These are phyloP conservation scores for Heliconius ethilla DNA, from an alignment of 2,888 invertebrate genomes.

Conservation along the genomic window DNA sequence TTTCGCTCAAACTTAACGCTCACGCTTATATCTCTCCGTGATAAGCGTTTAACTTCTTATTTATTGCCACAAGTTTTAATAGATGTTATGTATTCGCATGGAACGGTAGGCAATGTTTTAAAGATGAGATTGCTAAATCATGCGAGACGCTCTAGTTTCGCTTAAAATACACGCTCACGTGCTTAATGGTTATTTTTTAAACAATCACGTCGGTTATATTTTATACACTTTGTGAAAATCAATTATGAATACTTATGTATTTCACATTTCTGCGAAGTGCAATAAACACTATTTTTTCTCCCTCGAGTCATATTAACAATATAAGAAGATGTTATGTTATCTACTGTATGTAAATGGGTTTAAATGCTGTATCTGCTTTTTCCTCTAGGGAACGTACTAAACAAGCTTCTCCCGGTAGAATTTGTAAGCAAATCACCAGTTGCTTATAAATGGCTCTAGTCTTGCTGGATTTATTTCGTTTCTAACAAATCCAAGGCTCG, in stretches of 20 bases:
- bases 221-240: neutral
- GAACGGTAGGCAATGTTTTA: slow-evolving; percentile 43
- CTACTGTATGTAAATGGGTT: slow-evolving; percentile 23
- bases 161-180: slow-evolving; percentile 1
- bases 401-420: slow-evolving; percentile 61
- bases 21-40: slow-evolving; percentile 41
- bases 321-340: slow-evolving; percentile 14
- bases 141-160: slow-evolving; percentile 40
- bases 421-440: slow-evolving; percentile 73
- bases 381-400: slow-evolving; percentile 56
- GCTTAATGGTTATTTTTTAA: slow-evolving; percentile 20
- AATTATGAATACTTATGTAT: neutral
- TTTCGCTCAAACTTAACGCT: slow-evolving; percentile 39
- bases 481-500: slow-evolving; percentile 49
- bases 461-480: slow-evolving; percentile 69
- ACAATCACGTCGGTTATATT: slow-evolving; percentile 8
- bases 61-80: slow-evolving; percentile 43
- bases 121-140: slow-evolving; percentile 44
- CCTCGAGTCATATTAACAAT: slow-evolving; percentile 12
- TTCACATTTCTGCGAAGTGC: neutral
- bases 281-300: neutral
- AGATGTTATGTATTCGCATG: slow-evolving; percentile 40
- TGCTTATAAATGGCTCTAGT: slow-evolving; percentile 71
- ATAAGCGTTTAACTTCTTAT: slow-evolving; percentile 43
- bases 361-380: slow-evolving; percentile 50